Evolutionary conservation across 2,797 vertebrate species (phyloP), one percentile per base, ranked within the genome.

Genomic region (Varecia variegata): DNA sequence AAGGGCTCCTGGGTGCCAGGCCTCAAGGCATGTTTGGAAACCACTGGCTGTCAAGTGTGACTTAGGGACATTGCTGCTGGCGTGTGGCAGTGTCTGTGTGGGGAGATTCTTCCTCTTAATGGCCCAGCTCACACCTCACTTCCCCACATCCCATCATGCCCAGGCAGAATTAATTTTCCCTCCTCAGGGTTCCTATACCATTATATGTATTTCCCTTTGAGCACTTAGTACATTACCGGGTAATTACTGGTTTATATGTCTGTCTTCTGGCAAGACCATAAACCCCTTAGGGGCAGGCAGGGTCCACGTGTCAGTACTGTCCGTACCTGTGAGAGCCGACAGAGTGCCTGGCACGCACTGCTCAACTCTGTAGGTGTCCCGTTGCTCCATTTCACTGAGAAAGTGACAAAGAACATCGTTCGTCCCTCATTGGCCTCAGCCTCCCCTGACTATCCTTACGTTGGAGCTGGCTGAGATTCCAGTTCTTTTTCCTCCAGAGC

Each of bases 41-140:
- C 23, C 58, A 4, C 56, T 9, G 5, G 32, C 52, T 30, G 7
- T 68, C 4, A 6, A 14, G 12, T 27, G 25, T 2, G 76, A 40
- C 38, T 52, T 38, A 4, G 0, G 76, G 17, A 45, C 1, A 0
- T n/a, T 6, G 11, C 65, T 18, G 3, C 6, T 0, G 9, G 50
- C 8, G 0, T 21, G 2, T 35, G 38, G 9, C 25, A 27, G 25
- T 20, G 5, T 70, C 8, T 21, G 40, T 10, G 3, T 20, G 68
- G 47, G 86, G 10, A 20, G 15, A 13, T 25, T 56, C 38, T 50
- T 32, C 20, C 20, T 65, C 7, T 80, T 50, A 25, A 7, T 68
- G 25, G 4, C 67, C 68, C 25, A 5, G 12, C 43, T 38, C 27
- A 27, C 13, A 11, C 15, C 5, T 10, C 15, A 47, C 14, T 83